Base-by-base conservation (phyloP, 2,888 invertebrate species). In the Drosophila melanosoma region DNA sequence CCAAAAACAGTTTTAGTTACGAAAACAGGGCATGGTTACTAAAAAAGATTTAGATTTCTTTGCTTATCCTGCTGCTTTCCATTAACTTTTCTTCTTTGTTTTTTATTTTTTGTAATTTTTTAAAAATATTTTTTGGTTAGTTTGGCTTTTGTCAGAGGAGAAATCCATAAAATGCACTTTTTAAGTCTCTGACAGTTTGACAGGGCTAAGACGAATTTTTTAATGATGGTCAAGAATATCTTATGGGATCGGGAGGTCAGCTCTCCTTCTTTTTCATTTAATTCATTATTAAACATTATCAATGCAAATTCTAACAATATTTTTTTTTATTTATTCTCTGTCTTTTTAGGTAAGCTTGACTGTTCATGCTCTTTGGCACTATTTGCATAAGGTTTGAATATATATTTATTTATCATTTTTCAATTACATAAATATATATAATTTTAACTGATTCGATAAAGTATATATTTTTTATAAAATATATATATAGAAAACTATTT, bases 301-400 rank as follows among this genome's bases (percentile, higher is more conserved):
- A 20, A 20, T 12, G 12, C 7, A 7, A 20, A 12, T 45, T 53
- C 23, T 56, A 15, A 40, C 10, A 33, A 10, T 20, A 17, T 20
- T 33, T 68, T 7, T 33, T 68, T 7, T 53, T 7, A 36, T n/a
- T 66, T 45, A 54, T 29, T 48, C 29, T 66, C n/a, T 53, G 40
- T 36, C 29, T 45, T 10, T 76, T 33, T 26, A 72, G 75, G 82
- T 82, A 69, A 69, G 57, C 51, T 69, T 35, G 29, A 20, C 36
- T 15, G n/a, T 38, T 10, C 23, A 12, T 29, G 10, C 11, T 15
- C 52, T 33, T 20, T 51, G 23, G 7, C 23, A 63, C 45, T 45
- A n/a, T 26, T 45, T n/a, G 54, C 20, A 45, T 23, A 26, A 45
- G 45, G 35, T 69, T n/a, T 35, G 40, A 1, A 42, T 33, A 48